These are phyloP conservation scores for Patiria pectinifera DNA, from an alignment of 53 echinoderm and acorn worm genomes.

Conservation along the genomic window DNA sequence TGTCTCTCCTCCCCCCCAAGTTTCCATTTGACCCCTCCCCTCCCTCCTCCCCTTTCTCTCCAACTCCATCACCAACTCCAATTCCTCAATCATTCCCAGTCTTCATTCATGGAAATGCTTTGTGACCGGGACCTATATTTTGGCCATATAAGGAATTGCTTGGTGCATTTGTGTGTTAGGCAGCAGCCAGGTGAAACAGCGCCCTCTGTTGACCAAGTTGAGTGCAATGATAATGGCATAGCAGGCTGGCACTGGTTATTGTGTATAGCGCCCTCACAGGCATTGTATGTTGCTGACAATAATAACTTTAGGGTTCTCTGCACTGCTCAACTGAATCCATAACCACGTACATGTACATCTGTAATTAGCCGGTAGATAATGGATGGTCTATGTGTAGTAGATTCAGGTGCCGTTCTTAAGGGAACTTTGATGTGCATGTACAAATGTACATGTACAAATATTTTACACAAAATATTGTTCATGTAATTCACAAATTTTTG, in stretches of 20 bases:
- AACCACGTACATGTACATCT: too few species aligned
- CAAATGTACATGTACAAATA: too few species aligned
- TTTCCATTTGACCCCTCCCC: neutral
- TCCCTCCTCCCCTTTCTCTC: neutral
- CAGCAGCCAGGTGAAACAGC: conserved; percentile 13
- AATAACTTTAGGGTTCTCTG: neutral
- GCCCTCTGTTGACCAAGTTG: conserved; percentile 41
- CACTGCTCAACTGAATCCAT: neutral
- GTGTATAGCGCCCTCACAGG: conserved; percentile 32
- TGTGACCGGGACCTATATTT: neutral
- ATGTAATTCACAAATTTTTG: too few species aligned
- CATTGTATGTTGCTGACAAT: neutral
- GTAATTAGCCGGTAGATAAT: too few species aligned
- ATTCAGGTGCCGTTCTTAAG: neutral
- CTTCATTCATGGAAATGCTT: neutral
- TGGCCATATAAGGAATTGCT: conserved; percentile 41
- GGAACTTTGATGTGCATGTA: neutral
- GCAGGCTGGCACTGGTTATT: neutral
- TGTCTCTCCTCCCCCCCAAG: neutral
- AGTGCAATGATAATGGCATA: neutral
- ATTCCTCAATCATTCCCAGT: neutral
- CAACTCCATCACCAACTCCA: neutral
- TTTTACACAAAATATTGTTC: too few species aligned
- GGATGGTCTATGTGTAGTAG: too few species aligned
- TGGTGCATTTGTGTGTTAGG: neutral